These are phyloP conservation scores for Popillia japonica DNA, from an alignment of 1,140 invertebrate genomes.

Conservation along the genomic window DNA sequence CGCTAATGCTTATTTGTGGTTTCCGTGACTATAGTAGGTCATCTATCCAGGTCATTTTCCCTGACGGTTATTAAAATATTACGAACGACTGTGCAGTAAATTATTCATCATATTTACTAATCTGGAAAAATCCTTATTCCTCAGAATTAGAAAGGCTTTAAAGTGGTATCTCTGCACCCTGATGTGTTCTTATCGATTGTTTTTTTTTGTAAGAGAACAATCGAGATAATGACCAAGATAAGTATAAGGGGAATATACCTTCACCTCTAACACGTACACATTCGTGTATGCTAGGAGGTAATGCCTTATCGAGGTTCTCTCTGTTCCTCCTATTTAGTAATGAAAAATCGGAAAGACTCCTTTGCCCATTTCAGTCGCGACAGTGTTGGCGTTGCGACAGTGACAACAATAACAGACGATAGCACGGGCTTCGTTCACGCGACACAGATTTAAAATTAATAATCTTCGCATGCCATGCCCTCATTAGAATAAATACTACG, in stretches of 20 bases:
- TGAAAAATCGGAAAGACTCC: constrained; percentile 14
- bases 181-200: background rate
- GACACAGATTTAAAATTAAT: constrained; percentile 33
- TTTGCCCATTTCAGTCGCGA: background rate
- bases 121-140: background rate
- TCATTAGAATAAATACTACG: constrained; percentile 27
- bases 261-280: background rate
- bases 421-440: constrained; percentile 12
- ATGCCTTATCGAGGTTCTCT: background rate
- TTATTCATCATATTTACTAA: background rate
- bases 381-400: background rate
- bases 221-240: background rate
- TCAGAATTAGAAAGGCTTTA: background rate
- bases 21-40: constrained; percentile 3
- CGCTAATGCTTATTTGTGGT: background rate
- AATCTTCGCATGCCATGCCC: constrained; percentile 26
- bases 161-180: background rate
- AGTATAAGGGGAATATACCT: background rate
- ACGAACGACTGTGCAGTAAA: background rate
- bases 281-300: background rate
- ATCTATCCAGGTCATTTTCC: constrained; percentile 17
- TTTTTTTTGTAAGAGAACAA: background rate
- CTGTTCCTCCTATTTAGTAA: background rate
- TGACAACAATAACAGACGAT: background rate
- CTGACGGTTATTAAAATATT: background rate